These are phyloP conservation scores for Erythrocebus patas DNA, from an alignment of 2,113 vertebrate genomes.

Conservation along the genomic window DNA sequence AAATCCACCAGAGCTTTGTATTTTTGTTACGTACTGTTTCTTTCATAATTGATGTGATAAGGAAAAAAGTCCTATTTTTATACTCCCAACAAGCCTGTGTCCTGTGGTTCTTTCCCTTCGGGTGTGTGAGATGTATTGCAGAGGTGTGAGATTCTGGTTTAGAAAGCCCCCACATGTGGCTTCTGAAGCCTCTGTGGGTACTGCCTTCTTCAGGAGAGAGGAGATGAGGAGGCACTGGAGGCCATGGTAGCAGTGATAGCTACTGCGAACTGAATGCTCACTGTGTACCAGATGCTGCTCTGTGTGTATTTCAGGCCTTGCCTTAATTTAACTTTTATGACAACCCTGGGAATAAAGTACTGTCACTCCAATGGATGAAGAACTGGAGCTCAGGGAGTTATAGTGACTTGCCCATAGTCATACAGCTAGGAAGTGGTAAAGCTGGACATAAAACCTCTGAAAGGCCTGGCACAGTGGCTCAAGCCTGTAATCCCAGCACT, in stretches of 20 bases:
- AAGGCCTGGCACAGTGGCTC: background rate
- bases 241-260: background rate
- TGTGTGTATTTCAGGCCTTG: background rate
- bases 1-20: conserved; percentile 89
- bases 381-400: background rate
- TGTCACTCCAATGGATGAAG: background rate
- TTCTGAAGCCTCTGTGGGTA: background rate
- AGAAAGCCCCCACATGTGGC: background rate
- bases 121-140: background rate
- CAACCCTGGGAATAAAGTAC: background rate
- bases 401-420: background rate
- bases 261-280: background rate
- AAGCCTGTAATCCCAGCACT: background rate
- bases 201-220: background rate
- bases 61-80: conserved; percentile 94
- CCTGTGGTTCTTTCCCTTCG: conserved; percentile 63
- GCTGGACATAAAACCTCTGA: background rate
- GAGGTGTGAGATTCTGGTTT: background rate
- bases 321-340: background rate
- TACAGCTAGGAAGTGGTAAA: background rate
- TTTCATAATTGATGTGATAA: conserved; percentile 94
- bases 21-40: conserved; percentile 96
- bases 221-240: background rate
- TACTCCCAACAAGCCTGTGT: conserved; percentile 85
- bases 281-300: background rate